Evolutionary conservation across 2,888 invertebrate species (phyloP).

Genomic region (Pheosia gnoma): DNA sequence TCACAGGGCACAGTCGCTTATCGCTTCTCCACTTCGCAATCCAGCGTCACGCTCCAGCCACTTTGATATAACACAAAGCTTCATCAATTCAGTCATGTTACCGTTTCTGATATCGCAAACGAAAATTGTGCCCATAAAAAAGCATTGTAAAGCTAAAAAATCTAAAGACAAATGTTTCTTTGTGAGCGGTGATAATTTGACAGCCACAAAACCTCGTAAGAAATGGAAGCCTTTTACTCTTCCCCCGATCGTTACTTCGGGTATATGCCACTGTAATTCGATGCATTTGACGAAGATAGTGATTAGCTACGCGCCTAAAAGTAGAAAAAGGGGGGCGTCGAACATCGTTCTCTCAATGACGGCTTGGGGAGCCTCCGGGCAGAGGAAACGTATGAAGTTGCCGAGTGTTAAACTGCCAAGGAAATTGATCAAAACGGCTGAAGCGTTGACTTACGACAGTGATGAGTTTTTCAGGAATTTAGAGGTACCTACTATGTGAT

Average conservation of each 20-base stretch:
- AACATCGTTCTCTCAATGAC: constrained; percentile 69
- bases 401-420: constrained; percentile 56
- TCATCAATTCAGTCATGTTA: constrained; percentile 51
- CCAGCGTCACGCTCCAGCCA: neutral
- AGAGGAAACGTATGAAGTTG: constrained; percentile 65
- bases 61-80: neutral
- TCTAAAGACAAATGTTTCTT: constrained; percentile 53
- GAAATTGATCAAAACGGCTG: constrained; percentile 55
- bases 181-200: constrained; percentile 57
- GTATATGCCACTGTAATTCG: constrained; percentile 63
- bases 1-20: too few relatives aligned
- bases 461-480: constrained; percentile 74
- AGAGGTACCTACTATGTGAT: constrained; percentile 58
- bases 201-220: constrained; percentile 48
- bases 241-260: constrained; percentile 39
- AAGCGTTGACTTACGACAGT: constrained; percentile 53
- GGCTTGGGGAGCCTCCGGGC: constrained; percentile 60
- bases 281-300: constrained; percentile 71
- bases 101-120: constrained; percentile 75
- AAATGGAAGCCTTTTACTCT: constrained; percentile 54
- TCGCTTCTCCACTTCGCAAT: too few relatives aligned
- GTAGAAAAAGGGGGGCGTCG: constrained; percentile 64
- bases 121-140: constrained; percentile 61
- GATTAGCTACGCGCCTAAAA: constrained; percentile 64
- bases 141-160: constrained; percentile 46